These are phyloP conservation scores for Dromius quadrimaculatus DNA, from an alignment of 2,888 invertebrate species.

Conservation along the genomic window DNA sequence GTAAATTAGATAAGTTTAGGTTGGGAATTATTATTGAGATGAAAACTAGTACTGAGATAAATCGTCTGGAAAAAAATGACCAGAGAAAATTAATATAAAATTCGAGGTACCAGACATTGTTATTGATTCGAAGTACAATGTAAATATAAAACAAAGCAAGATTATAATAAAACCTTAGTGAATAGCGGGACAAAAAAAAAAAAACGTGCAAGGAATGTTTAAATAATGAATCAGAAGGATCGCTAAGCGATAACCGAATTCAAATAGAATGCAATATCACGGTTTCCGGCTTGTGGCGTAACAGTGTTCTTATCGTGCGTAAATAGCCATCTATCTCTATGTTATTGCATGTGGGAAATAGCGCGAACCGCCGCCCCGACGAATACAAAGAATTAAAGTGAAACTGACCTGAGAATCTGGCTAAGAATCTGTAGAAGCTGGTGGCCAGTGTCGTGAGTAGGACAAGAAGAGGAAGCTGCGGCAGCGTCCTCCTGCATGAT, in stretches of 20 bases:
- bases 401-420: slow-evolving; percentile 72
- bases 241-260: slow-evolving; percentile 26
- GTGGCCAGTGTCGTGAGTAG: slow-evolving; percentile 62
- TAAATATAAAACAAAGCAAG: no score
- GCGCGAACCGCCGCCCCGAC: no score
- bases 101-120: no score
- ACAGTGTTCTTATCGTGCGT: slow-evolving; percentile 21
- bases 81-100: no score
- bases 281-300: slow-evolving; percentile 29
- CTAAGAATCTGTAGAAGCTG: slow-evolving; percentile 70
- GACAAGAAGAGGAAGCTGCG: slow-evolving; percentile 62
- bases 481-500: slow-evolving; percentile 58
- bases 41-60: no score
- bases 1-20: no score
- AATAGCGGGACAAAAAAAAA: slow-evolving; percentile 14
- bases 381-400: no score
- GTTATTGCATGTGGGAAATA: not conserved
- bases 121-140: no score
- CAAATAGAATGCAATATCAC: slow-evolving; percentile 29
- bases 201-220: not conserved
- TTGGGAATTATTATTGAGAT: no score
- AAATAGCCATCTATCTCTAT: slow-evolving; percentile 24
- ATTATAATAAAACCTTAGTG: no score
- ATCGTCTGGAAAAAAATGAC: no score
- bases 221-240: slow-evolving; percentile 33